phyloP scores from a whole-genome alignment of 1,140 invertebrate genomes.

The Drosophila bipectinata region DNA sequence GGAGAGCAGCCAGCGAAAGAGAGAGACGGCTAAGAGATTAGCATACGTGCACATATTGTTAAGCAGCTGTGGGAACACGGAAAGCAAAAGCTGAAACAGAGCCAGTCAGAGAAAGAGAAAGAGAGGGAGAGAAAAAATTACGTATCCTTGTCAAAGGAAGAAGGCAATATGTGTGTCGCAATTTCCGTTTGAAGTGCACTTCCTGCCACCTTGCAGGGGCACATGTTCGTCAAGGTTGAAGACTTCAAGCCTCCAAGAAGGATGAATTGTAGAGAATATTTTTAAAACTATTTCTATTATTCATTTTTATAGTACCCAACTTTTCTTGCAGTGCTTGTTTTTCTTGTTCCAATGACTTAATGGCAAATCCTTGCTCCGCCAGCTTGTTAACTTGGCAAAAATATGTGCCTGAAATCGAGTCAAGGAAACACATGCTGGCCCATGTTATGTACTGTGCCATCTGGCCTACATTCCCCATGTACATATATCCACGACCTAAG shows the following conservation, averaged over 20 bases:
- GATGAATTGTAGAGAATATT: background rate
- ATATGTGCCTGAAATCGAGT: background rate
- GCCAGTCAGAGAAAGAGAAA: background rate
- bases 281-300: background rate
- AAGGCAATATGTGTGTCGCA: conserved; percentile 63
- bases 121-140: conserved; percentile 4
- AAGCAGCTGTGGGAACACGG: conserved; percentile 35
- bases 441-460: background rate
- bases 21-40: conserved; percentile 25
- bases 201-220: conserved; percentile 49
- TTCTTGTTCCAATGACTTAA: conserved; percentile 34
- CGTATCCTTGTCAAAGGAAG: conserved; percentile 20
- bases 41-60: conserved; percentile 52
- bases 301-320: background rate
- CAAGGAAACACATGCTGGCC: background rate
- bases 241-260: conserved; percentile 15
- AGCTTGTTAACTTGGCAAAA: conserved; percentile 1
- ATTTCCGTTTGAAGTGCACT: conserved; percentile 65
- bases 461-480: conserved; percentile 3
- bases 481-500: background rate
- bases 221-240: conserved; percentile 51
- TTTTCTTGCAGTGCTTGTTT: background rate
- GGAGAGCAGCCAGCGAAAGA: background rate
- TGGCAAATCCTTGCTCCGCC: conserved; percentile 51
- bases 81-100: conserved; percentile 21